Conservation (phyloP, 1,140 invertebrate species). For the Mesaphorura yosii region DNA sequence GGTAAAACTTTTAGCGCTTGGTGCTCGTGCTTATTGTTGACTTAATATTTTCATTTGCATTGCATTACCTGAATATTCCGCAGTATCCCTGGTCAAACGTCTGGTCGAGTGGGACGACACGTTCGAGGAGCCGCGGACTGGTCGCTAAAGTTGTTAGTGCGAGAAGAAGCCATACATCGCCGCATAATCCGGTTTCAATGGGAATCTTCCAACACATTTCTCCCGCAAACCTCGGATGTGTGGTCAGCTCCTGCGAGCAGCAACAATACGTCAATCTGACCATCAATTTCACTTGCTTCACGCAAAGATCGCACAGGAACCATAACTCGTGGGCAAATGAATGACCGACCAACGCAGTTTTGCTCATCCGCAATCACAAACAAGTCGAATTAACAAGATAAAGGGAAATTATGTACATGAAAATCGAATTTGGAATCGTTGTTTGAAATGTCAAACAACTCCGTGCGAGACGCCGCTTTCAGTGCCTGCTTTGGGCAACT, state of each 20-base stretch:
- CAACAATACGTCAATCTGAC: slow-evolving; percentile 1
- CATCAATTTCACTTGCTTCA: too few species aligned
- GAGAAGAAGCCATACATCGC: slow-evolving; percentile 55
- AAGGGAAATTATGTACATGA: too few species aligned
- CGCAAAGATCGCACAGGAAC: neutral
- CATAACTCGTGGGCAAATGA: neutral
- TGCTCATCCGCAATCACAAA: slow-evolving; percentile 7
- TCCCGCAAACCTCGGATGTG: slow-evolving; percentile 53
- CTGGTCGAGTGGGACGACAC: slow-evolving; percentile 56
- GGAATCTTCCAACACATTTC: slow-evolving; percentile 42
- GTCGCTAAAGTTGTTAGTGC: slow-evolving; percentile 54
- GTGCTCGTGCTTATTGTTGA: neutral
- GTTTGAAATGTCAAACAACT: too few species aligned
- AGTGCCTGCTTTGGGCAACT: too few species aligned
- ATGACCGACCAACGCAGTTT: neutral
- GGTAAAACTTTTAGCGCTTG: slow-evolving; percentile 9
- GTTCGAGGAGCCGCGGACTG: slow-evolving; percentile 52
- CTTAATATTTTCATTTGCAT: too few species aligned
- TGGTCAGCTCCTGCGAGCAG: slow-evolving; percentile 54
- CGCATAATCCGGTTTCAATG: slow-evolving; percentile 54
- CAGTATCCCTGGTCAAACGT: slow-evolving; percentile 54
- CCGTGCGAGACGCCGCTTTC: too few species aligned
- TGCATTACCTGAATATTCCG: slow-evolving; percentile 51
- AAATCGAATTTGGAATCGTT: too few species aligned
- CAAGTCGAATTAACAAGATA: too few species aligned